Base-by-base conservation (phyloP, 2,113 vertebrate genomes). In the Ramphastos sulfuratus region DNA sequence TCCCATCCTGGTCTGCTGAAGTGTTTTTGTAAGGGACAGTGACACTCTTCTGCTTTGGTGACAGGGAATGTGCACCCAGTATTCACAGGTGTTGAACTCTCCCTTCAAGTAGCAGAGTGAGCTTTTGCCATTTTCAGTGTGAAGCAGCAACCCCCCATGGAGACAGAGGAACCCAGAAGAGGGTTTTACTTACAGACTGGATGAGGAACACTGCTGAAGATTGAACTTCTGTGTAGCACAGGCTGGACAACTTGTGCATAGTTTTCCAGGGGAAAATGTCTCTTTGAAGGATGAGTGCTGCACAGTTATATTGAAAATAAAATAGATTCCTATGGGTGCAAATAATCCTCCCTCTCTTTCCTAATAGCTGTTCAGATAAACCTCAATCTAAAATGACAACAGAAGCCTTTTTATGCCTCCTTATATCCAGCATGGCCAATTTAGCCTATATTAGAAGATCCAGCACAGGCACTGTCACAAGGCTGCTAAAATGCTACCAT, bases 401-500 rank as follows among this genome's bases (percentile, higher is more conserved):
- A 88, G 76, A 77, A 94, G 91, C 61, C 39, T 75, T 89, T 94
- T 85, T 4, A 31, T 71, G 89, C 67, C 31, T 76, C 72, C 30
- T 86, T 52, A 50, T 28, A 85, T 67, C 67, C 89, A 86, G 63
- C 42, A 12, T 3, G 59, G 84, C 60, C 6, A 82, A 65, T 90
- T 87, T 71, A 93, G 48, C 12, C 72, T 48, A 12, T 91, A 91
- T 94, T 21, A 78, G 76, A 87, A 91, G 85, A 74, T 90, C 65
- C 79, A 75, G 82, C 66, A 16, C 7, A 59, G 76, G 56, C 83
- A 69, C 44, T n/a, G 79, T 84, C 92, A 91, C 89, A 72, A 81
- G 76, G 48, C 89, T 86, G 72, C 55, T 91, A 58, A 90, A 85
- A 80, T 56, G 39, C 33, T 30, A 78, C 15, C 58, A 81, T 67